These are phyloP conservation scores for Alethe diademata DNA, from an alignment of 2,113 vertebrate species.

Conservation along the genomic window DNA sequence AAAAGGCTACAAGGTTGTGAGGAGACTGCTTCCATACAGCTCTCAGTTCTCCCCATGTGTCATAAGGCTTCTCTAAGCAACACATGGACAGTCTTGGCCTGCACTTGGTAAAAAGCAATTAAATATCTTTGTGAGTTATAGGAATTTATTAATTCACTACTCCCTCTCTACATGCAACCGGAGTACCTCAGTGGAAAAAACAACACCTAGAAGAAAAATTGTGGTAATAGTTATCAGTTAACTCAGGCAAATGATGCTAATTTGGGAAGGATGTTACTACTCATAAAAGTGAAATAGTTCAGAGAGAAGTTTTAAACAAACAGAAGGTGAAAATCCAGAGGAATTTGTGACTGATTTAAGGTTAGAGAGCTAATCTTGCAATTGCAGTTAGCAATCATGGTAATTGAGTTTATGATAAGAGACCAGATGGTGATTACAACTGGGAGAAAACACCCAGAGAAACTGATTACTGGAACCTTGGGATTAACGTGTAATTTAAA, in stretches of 20 bases:
- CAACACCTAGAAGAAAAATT: background rate
- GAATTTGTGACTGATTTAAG: slow-evolving; percentile 14
- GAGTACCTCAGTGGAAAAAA: background rate
- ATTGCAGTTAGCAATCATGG: background rate
- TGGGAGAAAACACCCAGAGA: background rate
- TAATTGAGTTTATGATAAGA: slow-evolving; percentile 2
- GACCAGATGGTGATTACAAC: slow-evolving; percentile 28
- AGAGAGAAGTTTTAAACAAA: slow-evolving; percentile 28
- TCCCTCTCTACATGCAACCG: background rate
- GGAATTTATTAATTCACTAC: background rate
- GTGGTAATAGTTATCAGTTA: background rate
- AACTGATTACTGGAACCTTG: background rate
- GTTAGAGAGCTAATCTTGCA: slow-evolving; percentile 28
- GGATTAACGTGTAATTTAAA: background rate
- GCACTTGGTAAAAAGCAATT: background rate
- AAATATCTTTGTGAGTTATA: background rate
- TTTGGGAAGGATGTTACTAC: background rate
- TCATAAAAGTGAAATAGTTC: slow-evolving; percentile 23
- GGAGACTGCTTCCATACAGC: background rate
- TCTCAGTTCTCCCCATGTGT: background rate
- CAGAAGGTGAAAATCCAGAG: slow-evolving; percentile 20
- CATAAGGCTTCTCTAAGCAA: background rate
- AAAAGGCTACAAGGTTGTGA: background rate
- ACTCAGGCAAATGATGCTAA: slow-evolving; percentile 1
- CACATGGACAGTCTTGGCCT: background rate